phyloP scores from a whole-genome alignment of 2,797 vertebrate genomes.

The Monodelphis domestica region DNA sequence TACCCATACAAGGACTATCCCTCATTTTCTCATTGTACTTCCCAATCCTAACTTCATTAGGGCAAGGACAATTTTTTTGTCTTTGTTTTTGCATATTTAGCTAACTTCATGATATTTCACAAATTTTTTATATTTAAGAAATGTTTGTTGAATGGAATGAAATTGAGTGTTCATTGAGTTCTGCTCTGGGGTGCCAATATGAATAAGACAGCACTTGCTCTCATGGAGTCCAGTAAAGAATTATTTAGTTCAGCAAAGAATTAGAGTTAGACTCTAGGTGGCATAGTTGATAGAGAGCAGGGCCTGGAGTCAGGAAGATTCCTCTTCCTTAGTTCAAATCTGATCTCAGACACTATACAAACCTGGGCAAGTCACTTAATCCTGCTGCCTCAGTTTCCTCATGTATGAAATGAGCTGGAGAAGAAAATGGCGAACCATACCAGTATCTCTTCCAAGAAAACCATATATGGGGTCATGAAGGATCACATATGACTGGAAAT shows the following conservation, averaged over 20 bases:
- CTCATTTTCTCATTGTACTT: too few relatives aligned
- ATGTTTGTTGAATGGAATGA: too few relatives aligned
- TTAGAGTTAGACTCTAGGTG: neutral
- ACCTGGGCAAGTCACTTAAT: neutral
- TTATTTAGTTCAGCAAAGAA: neutral
- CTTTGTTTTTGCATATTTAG: too few relatives aligned
- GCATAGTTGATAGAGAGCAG: too few relatives aligned
- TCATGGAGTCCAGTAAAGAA: neutral
- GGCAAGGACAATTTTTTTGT: too few relatives aligned
- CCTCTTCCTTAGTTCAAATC: too few relatives aligned
- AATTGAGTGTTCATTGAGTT: too few relatives aligned
- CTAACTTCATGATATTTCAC: too few relatives aligned
- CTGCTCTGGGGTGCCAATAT: neutral
- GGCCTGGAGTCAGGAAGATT: too few relatives aligned
- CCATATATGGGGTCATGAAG: neutral
- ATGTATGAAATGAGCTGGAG: neutral
- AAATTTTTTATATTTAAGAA: too few relatives aligned
- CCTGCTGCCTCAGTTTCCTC: neutral
- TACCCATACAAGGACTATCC: too few relatives aligned
- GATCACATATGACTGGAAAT: neutral
- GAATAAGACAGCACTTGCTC: neutral
- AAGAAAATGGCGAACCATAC: neutral
- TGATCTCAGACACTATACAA: neutral
- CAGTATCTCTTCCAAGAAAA: neutral
- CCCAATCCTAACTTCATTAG: too few relatives aligned